A percentile compares a stretch with the other conserved stretches of the same genome.
These are phyloP conservation scores for Melozone crissalis DNA, from an alignment of 2,113 vertebrate genomes.

Conservation along the genomic window DNA sequence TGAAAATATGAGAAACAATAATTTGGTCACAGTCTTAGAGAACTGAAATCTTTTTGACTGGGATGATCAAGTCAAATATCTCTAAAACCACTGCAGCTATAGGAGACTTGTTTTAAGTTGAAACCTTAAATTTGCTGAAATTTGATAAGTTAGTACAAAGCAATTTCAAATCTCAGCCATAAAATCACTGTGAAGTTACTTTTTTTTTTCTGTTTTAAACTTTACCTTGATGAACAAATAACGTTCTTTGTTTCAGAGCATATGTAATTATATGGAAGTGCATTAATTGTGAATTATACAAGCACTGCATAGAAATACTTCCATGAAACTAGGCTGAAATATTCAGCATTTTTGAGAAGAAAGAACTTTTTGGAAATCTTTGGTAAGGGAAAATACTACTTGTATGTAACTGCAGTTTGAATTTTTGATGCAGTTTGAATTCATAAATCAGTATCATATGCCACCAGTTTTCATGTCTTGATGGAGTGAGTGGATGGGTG, in stretches of 20 bases:
- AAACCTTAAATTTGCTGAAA: neutral
- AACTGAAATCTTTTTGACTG: neutral
- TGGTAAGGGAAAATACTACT: neutral
- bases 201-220: neutral
- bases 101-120: neutral
- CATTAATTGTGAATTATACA: neutral
- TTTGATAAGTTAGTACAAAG: neutral
- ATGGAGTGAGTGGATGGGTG: neutral
- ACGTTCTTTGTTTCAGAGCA: neutral
- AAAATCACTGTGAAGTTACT: neutral
- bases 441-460: slow-evolving; percentile 1
- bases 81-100: neutral
- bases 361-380: neutral
- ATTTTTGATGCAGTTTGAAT: slow-evolving; percentile 2
- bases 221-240: neutral
- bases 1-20: neutral
- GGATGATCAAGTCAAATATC: neutral
- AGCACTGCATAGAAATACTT: neutral
- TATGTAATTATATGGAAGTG: neutral
- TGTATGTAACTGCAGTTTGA: neutral
- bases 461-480: neutral
- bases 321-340: neutral
- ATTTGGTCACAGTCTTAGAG: neutral
- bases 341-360: neutral
- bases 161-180: neutral